Evolutionary conservation across 1,140 invertebrate genomes (phyloP).

Genomic region (Aricia agestis): DNA sequence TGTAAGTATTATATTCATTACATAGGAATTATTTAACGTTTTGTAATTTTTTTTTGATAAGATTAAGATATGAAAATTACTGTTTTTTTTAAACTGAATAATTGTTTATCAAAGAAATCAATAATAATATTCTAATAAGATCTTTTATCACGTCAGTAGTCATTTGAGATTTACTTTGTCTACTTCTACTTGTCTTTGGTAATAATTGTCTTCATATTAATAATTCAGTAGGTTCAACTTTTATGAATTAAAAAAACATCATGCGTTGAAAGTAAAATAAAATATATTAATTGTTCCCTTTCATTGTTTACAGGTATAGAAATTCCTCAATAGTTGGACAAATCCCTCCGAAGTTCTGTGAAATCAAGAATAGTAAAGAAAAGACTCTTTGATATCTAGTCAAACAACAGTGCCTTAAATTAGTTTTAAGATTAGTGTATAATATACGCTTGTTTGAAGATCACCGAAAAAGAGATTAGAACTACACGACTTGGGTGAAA

Average conservation of each 20-base stretch:
- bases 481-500: not conserved
- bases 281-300: constrained; percentile 24
- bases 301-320: constrained; percentile 53
- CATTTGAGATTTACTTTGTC: too few species aligned
- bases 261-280: not conserved
- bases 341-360: constrained; percentile 61
- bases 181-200: too few species aligned
- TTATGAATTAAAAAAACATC: not conserved
- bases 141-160: too few species aligned
- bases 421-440: constrained; percentile 36
- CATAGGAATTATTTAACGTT: not conserved
- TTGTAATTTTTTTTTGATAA: too few species aligned
- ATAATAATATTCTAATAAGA: too few species aligned
- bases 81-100: too few species aligned
- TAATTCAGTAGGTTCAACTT: not conserved
- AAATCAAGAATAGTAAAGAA: constrained; percentile 55
- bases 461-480: not conserved
- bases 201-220: not conserved
- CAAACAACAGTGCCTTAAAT: constrained; percentile 66
- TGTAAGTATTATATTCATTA: constrained; percentile 45
- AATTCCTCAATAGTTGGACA: constrained; percentile 35
- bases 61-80: too few species aligned
- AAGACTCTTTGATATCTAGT: constrained; percentile 71
- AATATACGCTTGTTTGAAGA: constrained; percentile 16
- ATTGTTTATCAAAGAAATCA: too few species aligned